Evolutionary conservation across 1,140 invertebrate genomes (phyloP).

Genomic region (Matsumurasca onukii): DNA sequence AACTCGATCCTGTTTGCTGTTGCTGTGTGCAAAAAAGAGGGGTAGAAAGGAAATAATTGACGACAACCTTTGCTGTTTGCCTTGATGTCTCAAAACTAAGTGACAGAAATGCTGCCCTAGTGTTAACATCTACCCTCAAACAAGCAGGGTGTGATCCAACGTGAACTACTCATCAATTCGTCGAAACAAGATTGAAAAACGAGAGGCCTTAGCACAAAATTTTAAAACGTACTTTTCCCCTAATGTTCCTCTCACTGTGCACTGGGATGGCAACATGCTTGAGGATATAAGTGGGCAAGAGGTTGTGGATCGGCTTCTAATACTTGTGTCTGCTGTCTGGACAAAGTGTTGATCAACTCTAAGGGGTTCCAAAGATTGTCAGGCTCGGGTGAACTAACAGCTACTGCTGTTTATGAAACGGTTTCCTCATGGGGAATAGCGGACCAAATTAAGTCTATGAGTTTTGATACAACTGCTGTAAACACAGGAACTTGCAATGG

Average conservation of each 20-base stretch:
- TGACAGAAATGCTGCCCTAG: too few species aligned
- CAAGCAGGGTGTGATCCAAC: too few species aligned
- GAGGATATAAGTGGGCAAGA: background rate
- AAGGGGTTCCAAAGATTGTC: background rate
- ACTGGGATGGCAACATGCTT: background rate
- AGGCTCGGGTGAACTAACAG: background rate
- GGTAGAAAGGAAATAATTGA: too few species aligned
- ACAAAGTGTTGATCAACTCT: background rate
- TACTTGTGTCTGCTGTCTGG: background rate
- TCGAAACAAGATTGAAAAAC: background rate
- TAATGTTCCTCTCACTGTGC: background rate
- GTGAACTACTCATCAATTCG: too few species aligned
- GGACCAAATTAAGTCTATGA: background rate
- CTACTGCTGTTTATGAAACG: background rate
- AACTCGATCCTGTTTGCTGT: too few species aligned
- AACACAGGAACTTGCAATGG: background rate
- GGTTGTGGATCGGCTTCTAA: background rate
- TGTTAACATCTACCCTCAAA: too few species aligned
- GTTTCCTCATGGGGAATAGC: background rate
- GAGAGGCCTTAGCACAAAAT: background rate
- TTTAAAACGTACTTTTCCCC: background rate
- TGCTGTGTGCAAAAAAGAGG: too few species aligned
- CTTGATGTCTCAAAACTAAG: too few species aligned
- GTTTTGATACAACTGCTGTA: background rate
- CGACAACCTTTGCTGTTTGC: too few species aligned